A percentile compares a stretch with the other conserved stretches of the same genome.
Evolutionary conservation across 2,888 invertebrate genomes (phyloP).

Genomic region (Alviniconcha strummeri): DNA sequence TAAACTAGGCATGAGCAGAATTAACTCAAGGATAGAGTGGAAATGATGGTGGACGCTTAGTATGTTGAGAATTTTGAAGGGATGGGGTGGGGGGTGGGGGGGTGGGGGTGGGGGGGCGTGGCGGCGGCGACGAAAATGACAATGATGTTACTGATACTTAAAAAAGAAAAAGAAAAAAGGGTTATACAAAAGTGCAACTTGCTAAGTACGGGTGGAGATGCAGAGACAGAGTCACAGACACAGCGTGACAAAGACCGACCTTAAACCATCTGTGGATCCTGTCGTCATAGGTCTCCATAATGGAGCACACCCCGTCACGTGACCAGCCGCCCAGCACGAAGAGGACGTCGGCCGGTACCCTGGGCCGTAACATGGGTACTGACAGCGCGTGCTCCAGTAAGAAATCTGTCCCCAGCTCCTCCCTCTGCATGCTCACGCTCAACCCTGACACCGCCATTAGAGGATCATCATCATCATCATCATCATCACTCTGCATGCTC

Average conservation of each 20-base stretch:
- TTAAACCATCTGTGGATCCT: constrained; percentile 82
- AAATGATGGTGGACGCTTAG: too few relatives aligned
- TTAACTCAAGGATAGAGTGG: too few relatives aligned
- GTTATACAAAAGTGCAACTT: too few relatives aligned
- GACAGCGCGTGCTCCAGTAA: constrained; percentile 37
- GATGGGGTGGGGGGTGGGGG: too few relatives aligned
- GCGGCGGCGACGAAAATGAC: too few relatives aligned
- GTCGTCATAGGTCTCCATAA: constrained; percentile 75
- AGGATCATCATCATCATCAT: neutral
- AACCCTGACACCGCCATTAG: constrained; percentile 5
- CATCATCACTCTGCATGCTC: neutral
- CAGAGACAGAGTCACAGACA: neutral
- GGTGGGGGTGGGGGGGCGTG: too few relatives aligned
- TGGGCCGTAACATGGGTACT: constrained; percentile 66
- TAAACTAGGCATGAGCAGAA: too few relatives aligned
- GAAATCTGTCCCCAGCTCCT: constrained; percentile 24
- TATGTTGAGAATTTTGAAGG: too few relatives aligned
- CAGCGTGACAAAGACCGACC: neutral
- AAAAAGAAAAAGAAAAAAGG: too few relatives aligned
- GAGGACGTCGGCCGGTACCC: constrained; percentile 92
- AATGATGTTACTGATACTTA: too few relatives aligned
- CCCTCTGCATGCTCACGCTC: constrained; percentile 27
- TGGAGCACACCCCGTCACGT: constrained; percentile 79
- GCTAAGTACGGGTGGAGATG: neutral
- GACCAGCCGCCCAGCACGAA: constrained; percentile 90